These are phyloP conservation scores for Geococcyx californianus DNA, from an alignment of 2,113 vertebrate genomes.

Conservation along the genomic window DNA sequence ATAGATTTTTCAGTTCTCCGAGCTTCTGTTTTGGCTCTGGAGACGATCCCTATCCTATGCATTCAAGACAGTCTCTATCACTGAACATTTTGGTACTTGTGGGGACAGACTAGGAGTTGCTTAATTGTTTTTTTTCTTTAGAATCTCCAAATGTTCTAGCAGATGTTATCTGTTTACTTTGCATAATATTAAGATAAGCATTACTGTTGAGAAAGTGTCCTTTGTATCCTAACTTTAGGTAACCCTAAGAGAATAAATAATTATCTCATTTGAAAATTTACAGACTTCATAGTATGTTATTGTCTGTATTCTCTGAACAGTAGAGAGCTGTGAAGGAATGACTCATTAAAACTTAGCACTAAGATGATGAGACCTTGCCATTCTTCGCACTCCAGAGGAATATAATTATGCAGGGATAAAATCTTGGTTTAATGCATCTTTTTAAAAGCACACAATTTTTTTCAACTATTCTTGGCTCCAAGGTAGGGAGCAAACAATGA, in stretches of 20 bases:
- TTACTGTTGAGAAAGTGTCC: not conserved
- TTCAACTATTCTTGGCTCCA: not conserved
- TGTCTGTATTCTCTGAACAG: not conserved
- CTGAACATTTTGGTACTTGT: not conserved
- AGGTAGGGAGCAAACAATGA: not conserved
- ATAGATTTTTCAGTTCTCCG: not conserved
- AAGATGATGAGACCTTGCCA: not conserved
- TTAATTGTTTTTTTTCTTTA: not conserved
- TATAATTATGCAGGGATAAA: not conserved
- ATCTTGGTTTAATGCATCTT: not conserved
- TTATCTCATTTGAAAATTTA: not conserved
- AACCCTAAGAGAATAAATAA: not conserved
- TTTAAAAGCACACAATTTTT: not conserved
- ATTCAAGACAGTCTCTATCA: not conserved
- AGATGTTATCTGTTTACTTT: not conserved
- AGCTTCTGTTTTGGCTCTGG: not conserved
- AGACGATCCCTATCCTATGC: not conserved
- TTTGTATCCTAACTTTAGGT: not conserved
- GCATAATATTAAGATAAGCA: not conserved
- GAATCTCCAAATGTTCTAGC: accelerated
- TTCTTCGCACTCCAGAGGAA: not conserved
- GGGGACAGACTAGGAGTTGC: accelerated
- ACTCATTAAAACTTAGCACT: not conserved
- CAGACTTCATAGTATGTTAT: not conserved
- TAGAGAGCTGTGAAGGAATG: not conserved